Percentiles rank a stretch among this genome's conserved stretches.
Evolutionary conservation across 92 coral and sea anemone species (phyloP).

Genomic region (Bergia puertoricense): DNA sequence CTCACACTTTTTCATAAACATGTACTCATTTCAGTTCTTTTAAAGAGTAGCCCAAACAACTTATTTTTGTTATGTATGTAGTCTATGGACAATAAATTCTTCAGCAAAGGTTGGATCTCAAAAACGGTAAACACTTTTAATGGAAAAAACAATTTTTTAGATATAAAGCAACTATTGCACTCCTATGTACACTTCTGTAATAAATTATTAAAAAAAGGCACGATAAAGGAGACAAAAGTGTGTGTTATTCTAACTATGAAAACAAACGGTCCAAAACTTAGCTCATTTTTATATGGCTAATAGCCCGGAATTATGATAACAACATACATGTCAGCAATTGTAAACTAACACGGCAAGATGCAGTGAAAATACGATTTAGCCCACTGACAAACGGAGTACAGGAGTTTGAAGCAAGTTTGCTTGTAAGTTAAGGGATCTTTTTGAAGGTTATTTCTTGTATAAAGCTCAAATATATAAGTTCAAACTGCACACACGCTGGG

Average conservation of each 20-base stretch:
- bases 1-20: neutral
- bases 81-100: neutral
- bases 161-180: neutral
- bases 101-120: neutral
- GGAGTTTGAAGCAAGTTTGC: neutral
- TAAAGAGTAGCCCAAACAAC: neutral
- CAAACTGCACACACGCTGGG: conserved; percentile 22
- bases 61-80: no score
- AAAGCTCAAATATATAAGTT: neutral
- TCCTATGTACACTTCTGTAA: neutral
- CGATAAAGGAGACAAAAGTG: neutral
- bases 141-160: neutral
- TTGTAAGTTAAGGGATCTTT: neutral
- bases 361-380: neutral
- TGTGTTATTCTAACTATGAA: conserved; percentile 11
- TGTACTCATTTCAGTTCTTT: neutral
- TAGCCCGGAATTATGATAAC: conserved; percentile 34
- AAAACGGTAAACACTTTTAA: neutral
- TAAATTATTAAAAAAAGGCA: neutral
- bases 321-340: conserved; percentile 36
- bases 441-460: neutral
- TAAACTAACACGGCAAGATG: conserved; percentile 32
- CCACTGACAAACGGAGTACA: neutral
- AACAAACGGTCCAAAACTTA: conserved; percentile 15
- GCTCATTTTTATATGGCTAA: conserved; percentile 16